Conservation (phyloP, 2,888 invertebrate species). For the Leistus spinibarbis region DNA sequence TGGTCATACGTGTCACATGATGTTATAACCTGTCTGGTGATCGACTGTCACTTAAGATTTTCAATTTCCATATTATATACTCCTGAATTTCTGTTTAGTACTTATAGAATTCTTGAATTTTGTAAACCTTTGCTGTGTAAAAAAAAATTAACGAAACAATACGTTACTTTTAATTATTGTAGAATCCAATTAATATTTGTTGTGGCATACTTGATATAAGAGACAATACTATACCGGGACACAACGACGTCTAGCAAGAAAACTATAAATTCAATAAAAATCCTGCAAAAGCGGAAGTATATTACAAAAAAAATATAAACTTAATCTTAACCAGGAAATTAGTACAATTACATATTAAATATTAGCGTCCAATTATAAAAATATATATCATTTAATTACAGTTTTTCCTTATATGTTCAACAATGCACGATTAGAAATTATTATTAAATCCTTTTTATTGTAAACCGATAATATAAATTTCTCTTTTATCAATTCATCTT, state of each 20-base stretch:
- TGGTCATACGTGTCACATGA: neutral
- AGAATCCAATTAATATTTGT: no score
- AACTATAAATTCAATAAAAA: no score
- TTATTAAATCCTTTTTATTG: neutral
- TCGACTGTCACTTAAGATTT: neutral
- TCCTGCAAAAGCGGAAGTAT: neutral
- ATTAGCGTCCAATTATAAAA: neutral
- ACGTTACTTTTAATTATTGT: no score
- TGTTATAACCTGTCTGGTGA: neutral
- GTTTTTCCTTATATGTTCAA: conserved; percentile 26
- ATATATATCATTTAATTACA: conserved; percentile 18
- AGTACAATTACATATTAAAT: neutral
- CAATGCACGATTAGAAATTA: neutral
- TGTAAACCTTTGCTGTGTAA: no score
- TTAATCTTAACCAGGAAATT: neutral
- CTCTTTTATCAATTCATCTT: neutral
- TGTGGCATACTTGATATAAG: no score
- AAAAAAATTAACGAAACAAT: no score
- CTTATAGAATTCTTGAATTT: no score
- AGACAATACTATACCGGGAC: no score
- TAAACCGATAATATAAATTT: neutral
- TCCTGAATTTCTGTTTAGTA: no score
- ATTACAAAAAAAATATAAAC: neutral
- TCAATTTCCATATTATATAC: neutral
- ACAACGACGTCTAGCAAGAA: no score